phyloP scores from a whole-genome alignment of 1,140 invertebrate species.

The Drosophila prosaltans region DNA sequence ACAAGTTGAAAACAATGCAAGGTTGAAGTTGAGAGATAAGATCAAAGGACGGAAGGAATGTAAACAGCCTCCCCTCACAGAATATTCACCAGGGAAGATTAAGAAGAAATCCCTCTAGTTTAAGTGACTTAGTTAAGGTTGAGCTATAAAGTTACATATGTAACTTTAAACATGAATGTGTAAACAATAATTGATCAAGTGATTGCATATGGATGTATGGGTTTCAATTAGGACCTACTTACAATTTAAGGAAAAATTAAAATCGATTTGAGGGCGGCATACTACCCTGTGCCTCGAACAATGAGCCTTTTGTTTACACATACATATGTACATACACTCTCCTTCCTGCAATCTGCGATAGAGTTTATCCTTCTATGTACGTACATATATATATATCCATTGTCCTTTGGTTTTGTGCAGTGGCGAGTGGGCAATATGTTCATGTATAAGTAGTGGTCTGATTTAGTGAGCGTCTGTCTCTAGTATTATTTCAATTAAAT shows the following conservation, averaged over 20 bases:
- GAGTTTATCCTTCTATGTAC: not conserved
- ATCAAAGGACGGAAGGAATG: not conserved
- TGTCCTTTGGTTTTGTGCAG: constrained; percentile 45
- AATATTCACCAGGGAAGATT: not conserved
- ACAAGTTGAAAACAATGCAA: constrained; percentile 6
- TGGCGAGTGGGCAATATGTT: not conserved
- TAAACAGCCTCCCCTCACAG: no score
- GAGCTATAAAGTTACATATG: no score
- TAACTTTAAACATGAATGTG: not conserved
- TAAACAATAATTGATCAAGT: not conserved
- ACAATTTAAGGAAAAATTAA: not conserved
- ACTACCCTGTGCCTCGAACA: not conserved
- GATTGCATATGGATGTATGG: not conserved
- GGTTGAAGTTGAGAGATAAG: constrained; percentile 2
- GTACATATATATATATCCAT: constrained; percentile 12
- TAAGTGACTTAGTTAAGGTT: not conserved
- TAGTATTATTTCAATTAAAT: constrained; percentile 55
- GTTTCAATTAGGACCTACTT: not conserved
- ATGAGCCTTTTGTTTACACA: not conserved
- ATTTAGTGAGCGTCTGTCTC: constrained; percentile 29
- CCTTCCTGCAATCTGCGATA: not conserved
- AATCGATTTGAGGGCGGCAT: not conserved
- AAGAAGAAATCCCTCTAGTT: not conserved
- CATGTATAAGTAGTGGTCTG: constrained; percentile 23
- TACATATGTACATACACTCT: not conserved